Conservation (phyloP, 2,113 vertebrate genomes). For the Phaethon lepturus region DNA sequence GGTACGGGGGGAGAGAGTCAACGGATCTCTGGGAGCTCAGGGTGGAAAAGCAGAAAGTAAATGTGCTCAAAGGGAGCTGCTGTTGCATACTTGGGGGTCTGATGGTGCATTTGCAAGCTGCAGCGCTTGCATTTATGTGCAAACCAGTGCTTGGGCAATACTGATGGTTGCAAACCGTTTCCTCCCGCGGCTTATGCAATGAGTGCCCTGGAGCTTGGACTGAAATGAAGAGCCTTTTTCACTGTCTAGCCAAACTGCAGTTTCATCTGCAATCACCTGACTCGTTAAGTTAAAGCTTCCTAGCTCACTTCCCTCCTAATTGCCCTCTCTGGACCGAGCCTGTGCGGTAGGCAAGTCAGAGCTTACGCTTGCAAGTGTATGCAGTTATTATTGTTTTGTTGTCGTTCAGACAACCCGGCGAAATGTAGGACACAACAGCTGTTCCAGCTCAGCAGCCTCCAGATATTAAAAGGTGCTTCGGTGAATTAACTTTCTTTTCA, state of each 20-base stretch:
- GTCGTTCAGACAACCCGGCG: background rate
- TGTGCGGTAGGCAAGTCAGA: background rate
- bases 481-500: background rate
- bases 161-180: background rate
- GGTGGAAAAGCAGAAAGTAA: background rate
- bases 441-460: background rate
- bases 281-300: background rate
- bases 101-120: fast-evolving
- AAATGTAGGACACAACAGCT: background rate
- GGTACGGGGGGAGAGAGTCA: too few relatives aligned
- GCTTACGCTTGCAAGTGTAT: background rate
- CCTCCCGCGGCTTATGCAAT: fast-evolving
- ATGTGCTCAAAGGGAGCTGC: background rate
- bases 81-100: too few relatives aligned
- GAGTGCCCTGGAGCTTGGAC: background rate
- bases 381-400: background rate
- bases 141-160: background rate
- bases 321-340: background rate
- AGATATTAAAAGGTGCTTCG: background rate
- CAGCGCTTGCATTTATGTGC: background rate
- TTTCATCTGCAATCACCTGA: background rate
- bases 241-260: background rate
- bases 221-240: background rate
- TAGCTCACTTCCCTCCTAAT: background rate
- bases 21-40: background rate